Conservation (phyloP, 2,797 vertebrate species). For the Ceryle rudis region DNA sequence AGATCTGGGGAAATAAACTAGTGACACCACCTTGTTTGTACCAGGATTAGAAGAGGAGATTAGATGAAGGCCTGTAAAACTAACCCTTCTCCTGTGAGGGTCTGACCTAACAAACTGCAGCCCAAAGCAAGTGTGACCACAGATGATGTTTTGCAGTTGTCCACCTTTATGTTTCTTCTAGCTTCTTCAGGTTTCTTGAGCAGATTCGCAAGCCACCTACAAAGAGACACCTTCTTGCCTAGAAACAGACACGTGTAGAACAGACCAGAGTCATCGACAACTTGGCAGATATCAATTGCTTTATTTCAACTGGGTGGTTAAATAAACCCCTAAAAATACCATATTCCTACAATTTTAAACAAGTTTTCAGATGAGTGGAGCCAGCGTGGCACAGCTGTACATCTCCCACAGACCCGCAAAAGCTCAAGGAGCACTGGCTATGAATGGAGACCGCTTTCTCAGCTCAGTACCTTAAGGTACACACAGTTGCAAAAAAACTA, state of each 20-base stretch:
- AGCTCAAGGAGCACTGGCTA: not conserved
- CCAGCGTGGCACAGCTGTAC: not conserved
- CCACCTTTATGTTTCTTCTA: not conserved
- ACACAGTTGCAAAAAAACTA: not conserved
- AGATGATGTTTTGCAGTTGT: not conserved
- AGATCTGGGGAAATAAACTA: not conserved
- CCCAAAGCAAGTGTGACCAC: not conserved
- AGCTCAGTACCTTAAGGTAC: not conserved
- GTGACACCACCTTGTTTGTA: not conserved
- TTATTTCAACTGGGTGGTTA: not conserved
- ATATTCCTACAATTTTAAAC: not conserved
- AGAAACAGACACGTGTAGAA: accelerated
- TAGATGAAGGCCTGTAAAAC: not conserved
- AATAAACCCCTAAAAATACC: not conserved
- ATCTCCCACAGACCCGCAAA: not conserved
- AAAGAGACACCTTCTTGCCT: not conserved
- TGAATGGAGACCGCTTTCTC: not conserved
- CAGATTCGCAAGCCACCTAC: not conserved
- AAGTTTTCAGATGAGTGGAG: not conserved
- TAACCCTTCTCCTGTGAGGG: not conserved
- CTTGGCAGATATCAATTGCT: not conserved
- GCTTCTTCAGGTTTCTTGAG: not conserved
- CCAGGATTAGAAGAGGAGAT: not conserved
- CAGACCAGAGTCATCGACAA: not conserved
- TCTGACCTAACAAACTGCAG: accelerated